Percentiles rank a stretch among this genome's conserved stretches.
phyloP scores from a whole-genome alignment of 1,140 invertebrate species.

The Drosophila kepulauana region DNA sequence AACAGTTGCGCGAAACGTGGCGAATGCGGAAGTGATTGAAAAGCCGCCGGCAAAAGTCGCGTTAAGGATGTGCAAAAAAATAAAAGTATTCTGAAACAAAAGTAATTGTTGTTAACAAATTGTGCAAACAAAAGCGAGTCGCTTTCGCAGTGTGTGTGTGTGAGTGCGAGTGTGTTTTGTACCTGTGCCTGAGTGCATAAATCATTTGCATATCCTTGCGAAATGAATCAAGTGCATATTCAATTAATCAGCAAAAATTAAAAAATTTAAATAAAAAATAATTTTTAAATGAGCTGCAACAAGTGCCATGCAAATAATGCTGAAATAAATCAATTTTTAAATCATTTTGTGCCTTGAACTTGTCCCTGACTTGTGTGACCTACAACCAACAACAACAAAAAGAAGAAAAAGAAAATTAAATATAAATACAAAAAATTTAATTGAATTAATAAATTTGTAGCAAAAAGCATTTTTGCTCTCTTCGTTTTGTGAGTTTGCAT shows the following conservation, averaged over 20 bases:
- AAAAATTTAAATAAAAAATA: slow-evolving; percentile 35
- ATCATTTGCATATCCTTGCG: slow-evolving; percentile 76
- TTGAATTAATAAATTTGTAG: background rate
- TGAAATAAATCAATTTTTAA: slow-evolving; percentile 24
- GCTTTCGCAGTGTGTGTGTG: slow-evolving; percentile 33
- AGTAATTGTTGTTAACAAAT: slow-evolving; percentile 43
- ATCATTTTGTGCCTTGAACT: slow-evolving; percentile 67
- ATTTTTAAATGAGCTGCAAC: slow-evolving; percentile 24
- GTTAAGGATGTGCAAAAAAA: slow-evolving; percentile 52
- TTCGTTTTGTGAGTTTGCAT: slow-evolving; percentile 31
- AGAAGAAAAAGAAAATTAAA: background rate
- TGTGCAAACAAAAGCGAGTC: slow-evolving; percentile 52
- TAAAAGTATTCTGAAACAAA: slow-evolving; percentile 9
- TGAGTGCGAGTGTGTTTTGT: slow-evolving; percentile 19
- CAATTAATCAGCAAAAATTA: slow-evolving; percentile 26
- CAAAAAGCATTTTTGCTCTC: no score
- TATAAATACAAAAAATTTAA: slow-evolving; percentile 25
- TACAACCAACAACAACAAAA: slow-evolving; percentile 11
- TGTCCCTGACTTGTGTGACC: slow-evolving; percentile 64
- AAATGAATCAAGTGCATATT: slow-evolving; percentile 52
- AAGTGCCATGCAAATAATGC: slow-evolving; percentile 46
- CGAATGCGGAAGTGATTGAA: slow-evolving; percentile 38
- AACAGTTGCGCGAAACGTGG: background rate
- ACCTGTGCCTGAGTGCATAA: slow-evolving; percentile 40
- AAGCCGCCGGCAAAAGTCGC: slow-evolving; percentile 66